These are phyloP conservation scores for Conops quadrifasciatus DNA, from an alignment of 2,888 invertebrate genomes.

Conservation along the genomic window DNA sequence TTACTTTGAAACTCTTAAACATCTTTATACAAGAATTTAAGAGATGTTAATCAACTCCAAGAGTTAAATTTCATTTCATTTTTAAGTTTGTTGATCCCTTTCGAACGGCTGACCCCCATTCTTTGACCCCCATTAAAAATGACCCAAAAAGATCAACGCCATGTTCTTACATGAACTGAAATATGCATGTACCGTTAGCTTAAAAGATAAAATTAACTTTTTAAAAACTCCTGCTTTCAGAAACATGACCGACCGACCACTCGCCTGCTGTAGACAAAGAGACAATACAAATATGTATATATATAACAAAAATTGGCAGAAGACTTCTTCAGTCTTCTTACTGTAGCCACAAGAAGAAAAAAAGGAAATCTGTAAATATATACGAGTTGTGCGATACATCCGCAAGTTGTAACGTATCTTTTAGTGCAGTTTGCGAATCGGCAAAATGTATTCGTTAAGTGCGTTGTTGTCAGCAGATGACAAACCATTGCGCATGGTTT, in stretches of 20 bases:
- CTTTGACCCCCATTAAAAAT: conserved; percentile 33
- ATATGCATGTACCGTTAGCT: background rate
- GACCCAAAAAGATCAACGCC: background rate
- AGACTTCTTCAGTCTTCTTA: too few relatives aligned
- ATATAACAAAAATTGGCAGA: too few relatives aligned
- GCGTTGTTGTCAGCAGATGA: background rate
- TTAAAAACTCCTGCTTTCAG: background rate
- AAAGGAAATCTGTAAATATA: background rate
- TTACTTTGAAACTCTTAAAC: too few relatives aligned
- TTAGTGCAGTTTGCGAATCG: background rate
- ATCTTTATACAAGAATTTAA: too few relatives aligned
- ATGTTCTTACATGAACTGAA: background rate
- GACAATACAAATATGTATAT: too few relatives aligned
- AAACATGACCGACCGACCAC: background rate
- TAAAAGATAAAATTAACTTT: background rate
- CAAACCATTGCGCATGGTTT: conserved; percentile 11
- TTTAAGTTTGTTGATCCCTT: conserved; percentile 10
- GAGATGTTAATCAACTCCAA: too few relatives aligned
- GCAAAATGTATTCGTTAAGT: conserved; percentile 18
- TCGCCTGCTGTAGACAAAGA: background rate
- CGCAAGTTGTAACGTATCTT: conserved; percentile 26
- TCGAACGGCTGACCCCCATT: background rate
- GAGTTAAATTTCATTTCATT: background rate
- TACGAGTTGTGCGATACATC: background rate
- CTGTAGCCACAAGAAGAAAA: background rate